Evolutionary conservation across 1,140 invertebrate species (phyloP), one percentile per base, ranked within the genome.

Genomic region (Drosophila kanapiae): DNA sequence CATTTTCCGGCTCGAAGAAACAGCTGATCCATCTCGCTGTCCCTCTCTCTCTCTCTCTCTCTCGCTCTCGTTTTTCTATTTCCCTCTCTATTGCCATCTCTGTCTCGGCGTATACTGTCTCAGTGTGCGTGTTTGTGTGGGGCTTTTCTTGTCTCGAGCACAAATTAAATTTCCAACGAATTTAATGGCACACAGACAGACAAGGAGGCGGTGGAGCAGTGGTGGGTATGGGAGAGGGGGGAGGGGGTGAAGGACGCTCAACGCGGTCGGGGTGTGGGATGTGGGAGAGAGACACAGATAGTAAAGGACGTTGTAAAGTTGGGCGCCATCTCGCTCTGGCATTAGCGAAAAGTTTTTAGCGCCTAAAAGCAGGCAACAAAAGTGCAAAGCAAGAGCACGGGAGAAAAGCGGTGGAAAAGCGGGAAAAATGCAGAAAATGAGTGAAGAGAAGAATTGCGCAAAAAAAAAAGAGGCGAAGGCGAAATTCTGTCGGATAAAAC

Each of bases 81-180:
- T 7, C 33, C n/a, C 29, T n/a, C n/a, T n/a, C 49, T 45, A 6
- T 43, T 2, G 27, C 18, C 27, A 18, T 61, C 40, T 47, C 16
- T 35, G 9, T 64, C 42, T 16, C 5, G 45, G n/a, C 40, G 48
- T 45, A 40, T n/a, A 48, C 56, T 79, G 40, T 69, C 11, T 57
- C n/a, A 16, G 18, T 61, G 40, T 40, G 16, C 29, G 53, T 38
- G 14, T 68, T 65, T 72, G 60, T 42, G 58, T 31, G 38, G 77
- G 72, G 60, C 74, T 60, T 65, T 83, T 79, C 79, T 68, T 76
- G 75, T 78, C 75, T 78, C 75, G 42, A 63, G 76, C 77, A 75
- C 83, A 87, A 87, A 87, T 87, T 87, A 80, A 87, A 87, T 87
- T 87, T 88, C 54, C 67, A 80, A 47, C 70, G 56, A 86, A 86